Percentiles rank a stretch among this genome's conserved stretches.
These are phyloP conservation scores for Neoaliturus tenellus DNA, from an alignment of 2,888 invertebrate genomes.

Conservation along the genomic window DNA sequence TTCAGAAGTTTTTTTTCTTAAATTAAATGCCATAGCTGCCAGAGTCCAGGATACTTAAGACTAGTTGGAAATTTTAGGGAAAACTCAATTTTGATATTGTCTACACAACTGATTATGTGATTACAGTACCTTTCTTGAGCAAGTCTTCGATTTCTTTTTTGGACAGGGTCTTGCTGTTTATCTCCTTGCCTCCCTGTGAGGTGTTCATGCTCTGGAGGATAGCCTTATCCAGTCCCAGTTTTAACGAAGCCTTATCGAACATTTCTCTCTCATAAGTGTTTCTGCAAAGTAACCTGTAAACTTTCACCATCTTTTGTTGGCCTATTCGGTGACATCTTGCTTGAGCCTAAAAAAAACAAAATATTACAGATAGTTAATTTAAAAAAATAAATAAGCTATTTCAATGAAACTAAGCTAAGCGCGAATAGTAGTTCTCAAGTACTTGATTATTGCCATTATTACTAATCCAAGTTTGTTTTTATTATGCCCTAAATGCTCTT, in stretches of 20 bases:
- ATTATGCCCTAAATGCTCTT: too few species aligned
- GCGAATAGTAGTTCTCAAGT: conserved; percentile 90
- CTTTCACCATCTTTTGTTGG: conserved; percentile 99
- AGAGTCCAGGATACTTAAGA: too few species aligned
- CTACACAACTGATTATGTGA: too few species aligned
- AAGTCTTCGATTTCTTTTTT: conserved; percentile 99
- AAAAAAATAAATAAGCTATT: too few species aligned
- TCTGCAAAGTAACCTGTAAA: conserved; percentile 96
- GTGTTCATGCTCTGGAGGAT: conserved; percentile 99
- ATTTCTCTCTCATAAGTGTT: conserved; percentile 99
- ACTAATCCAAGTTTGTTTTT: too few species aligned
- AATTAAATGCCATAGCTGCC: too few species aligned
- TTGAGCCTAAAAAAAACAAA: conserved; percentile 80
- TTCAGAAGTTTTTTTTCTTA: too few species aligned
- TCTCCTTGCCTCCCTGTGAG: conserved; percentile 84
- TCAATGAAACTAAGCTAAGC: too few species aligned
- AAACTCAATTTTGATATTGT: too few species aligned
- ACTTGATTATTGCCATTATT: conserved; percentile 99
- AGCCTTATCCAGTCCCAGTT: conserved; percentile 98
- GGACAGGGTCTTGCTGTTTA: conserved; percentile 85
- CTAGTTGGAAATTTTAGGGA: too few species aligned
- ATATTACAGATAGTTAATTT: too few species aligned
- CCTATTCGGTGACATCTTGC: conserved; percentile 99
- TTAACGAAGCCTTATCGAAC: conserved; percentile 99
- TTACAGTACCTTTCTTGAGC: conserved; percentile 86